phyloP scores from a whole-genome alignment of 2,113 vertebrate genomes.

The Panurus biarmicus region DNA sequence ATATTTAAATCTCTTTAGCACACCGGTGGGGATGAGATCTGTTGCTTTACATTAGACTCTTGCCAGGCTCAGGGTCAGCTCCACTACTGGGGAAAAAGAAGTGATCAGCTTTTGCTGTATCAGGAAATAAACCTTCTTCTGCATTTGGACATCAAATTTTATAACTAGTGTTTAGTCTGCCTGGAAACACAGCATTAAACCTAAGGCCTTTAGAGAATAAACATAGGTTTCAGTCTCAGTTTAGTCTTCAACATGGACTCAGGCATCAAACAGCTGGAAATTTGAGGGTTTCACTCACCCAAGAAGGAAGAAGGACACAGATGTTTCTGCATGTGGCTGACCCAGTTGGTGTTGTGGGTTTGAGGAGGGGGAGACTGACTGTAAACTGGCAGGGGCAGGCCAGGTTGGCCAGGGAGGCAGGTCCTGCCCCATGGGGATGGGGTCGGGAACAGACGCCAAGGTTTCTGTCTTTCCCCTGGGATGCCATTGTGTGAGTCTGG shows the following conservation, averaged over 20 bases:
- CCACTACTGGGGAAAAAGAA: neutral
- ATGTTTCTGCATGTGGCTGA: neutral
- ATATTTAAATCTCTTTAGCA: neutral
- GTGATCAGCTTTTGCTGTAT: neutral
- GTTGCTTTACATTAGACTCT: neutral
- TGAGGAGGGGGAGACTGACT: neutral
- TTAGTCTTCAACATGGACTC: neutral
- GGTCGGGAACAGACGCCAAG: fast-evolving
- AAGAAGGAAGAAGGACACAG: neutral
- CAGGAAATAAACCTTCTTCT: neutral
- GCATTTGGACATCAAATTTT: neutral
- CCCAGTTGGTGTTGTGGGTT: neutral
- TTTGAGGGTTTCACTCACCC: neutral
- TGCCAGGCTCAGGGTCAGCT: neutral
- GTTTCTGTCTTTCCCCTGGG: neutral
- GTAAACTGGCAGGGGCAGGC: neutral
- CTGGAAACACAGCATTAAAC: neutral
- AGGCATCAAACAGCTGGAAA: neutral
- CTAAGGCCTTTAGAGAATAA: neutral
- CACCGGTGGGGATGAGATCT: neutral
- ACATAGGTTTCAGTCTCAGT: neutral
- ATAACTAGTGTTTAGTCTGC: neutral
- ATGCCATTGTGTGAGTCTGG: neutral
- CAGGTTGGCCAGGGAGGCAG: neutral
- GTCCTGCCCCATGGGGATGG: neutral